These are phyloP conservation scores for Plodia interpunctella DNA, from an alignment of 1,140 invertebrate genomes.

Conservation along the genomic window DNA sequence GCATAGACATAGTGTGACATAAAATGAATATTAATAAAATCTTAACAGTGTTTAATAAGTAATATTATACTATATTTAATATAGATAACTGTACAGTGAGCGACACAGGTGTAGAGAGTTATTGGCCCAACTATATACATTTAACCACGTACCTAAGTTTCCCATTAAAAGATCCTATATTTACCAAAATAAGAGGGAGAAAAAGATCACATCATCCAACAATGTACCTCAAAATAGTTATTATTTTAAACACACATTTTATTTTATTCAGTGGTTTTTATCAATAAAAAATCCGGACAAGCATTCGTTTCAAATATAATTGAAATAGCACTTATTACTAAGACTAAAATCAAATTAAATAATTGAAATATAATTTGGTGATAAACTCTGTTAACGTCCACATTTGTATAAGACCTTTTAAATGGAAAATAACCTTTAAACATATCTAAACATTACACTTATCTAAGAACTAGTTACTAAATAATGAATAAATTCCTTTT, in stretches of 20 bases:
- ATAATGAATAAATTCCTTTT: conserved; percentile 51
- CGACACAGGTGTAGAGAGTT: conserved; percentile 67
- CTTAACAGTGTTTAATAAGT: conserved; percentile 36
- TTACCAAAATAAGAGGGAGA: background rate
- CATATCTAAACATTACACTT: background rate
- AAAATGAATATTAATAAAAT: conserved; percentile 41
- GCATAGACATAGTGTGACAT: conserved; percentile 30
- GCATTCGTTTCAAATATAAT: too few relatives aligned
- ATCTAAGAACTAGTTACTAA: conserved; percentile 13
- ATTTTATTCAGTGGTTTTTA: background rate
- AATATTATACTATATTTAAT: conserved; percentile 33
- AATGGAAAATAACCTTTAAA: background rate
- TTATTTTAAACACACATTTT: too few relatives aligned
- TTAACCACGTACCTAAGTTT: conserved; percentile 29
- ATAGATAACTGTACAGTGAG: conserved; percentile 66
- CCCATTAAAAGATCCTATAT: conserved; percentile 14
- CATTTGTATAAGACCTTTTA: background rate
- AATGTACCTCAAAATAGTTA: too few relatives aligned
- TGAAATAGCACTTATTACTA: too few relatives aligned
- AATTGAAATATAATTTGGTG: background rate
- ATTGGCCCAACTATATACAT: conserved; percentile 62
- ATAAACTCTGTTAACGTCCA: conserved; percentile 5
- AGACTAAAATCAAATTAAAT: too few relatives aligned
- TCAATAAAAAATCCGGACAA: too few relatives aligned
- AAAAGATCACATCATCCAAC: too few relatives aligned